Evolutionary conservation across 2,888 invertebrate genomes (phyloP).

Genomic region (Acrobasis suavella): DNA sequence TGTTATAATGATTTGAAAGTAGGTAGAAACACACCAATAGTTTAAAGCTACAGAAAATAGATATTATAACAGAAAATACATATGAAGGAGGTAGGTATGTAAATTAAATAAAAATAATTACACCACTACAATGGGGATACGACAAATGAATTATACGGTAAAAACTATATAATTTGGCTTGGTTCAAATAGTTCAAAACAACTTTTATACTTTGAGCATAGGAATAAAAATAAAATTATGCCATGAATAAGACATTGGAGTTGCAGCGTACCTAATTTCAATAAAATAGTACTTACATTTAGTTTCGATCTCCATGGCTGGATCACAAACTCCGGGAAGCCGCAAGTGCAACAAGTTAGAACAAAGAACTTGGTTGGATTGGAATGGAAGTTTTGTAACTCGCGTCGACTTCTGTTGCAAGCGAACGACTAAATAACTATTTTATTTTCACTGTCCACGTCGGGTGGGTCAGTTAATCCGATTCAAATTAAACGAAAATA

Average conservation of each 20-base stretch:
- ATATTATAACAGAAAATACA: too few species aligned
- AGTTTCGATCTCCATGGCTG: conserved; percentile 69
- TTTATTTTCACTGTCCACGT: conserved; percentile 43
- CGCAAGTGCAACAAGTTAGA: conserved; percentile 23
- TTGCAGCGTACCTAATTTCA: background rate
- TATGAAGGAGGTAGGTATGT: too few species aligned
- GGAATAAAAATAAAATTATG: too few species aligned
- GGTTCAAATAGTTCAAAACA: too few species aligned
- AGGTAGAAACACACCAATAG: too few species aligned
- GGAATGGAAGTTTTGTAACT: conserved; percentile 32
- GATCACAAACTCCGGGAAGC: conserved; percentile 22
- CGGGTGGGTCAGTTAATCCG: conserved; percentile 68
- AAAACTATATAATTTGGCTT: too few species aligned
- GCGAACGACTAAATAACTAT: conserved; percentile 42
- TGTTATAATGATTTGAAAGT: too few species aligned
- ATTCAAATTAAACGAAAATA: conserved; percentile 51
- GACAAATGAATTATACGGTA: too few species aligned
- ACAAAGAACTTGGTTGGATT: conserved; percentile 47
- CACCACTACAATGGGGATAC: too few species aligned
- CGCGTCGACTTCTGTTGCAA: conserved; percentile 49
- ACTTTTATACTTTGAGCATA: too few species aligned
- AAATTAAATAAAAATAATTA: too few species aligned
- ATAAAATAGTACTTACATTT: conserved; percentile 61
- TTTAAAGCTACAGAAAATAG: too few species aligned
- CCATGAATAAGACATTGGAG: background rate